phyloP scores from a whole-genome alignment of 2,888 invertebrate genomes.

The Drosophila hamatofila region DNA sequence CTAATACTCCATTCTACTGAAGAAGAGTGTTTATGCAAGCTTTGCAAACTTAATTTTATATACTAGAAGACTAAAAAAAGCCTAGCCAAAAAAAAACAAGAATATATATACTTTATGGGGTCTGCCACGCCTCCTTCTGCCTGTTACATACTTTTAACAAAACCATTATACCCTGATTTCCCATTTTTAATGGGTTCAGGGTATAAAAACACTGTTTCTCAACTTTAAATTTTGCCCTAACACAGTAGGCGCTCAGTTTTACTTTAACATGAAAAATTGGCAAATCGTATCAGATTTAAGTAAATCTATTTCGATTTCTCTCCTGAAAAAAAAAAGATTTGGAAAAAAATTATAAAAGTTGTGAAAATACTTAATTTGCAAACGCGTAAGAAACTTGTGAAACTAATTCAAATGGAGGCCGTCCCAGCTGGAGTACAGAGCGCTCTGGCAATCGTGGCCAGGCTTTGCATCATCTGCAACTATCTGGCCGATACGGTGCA shows the following conservation, averaged over 20 bases:
- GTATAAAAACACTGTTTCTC: no score
- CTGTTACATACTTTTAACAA: no score
- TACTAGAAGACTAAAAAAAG: no score
- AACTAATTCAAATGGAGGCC: neutral
- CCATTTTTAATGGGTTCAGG: no score
- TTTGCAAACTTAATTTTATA: no score
- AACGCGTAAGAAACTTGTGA: neutral
- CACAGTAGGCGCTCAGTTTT: neutral
- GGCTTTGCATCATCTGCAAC: neutral
- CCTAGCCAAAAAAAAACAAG: no score
- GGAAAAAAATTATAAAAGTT: neutral
- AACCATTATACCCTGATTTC: no score
- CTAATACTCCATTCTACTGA: no score
- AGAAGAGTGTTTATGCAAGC: no score
- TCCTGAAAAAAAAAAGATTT: neutral
- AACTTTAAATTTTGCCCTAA: neutral
- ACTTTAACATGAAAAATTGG: neutral
- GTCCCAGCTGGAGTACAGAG: rapidly evolving
- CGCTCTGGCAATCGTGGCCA: neutral
- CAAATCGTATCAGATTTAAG: neutral
- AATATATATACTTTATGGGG: no score
- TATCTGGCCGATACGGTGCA: neutral
- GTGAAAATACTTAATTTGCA: neutral
- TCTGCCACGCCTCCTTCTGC: no score
- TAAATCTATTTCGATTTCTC: neutral